Base-by-base conservation (phyloP, 2,888 invertebrate species). In the Trachelus troglodyta region DNA sequence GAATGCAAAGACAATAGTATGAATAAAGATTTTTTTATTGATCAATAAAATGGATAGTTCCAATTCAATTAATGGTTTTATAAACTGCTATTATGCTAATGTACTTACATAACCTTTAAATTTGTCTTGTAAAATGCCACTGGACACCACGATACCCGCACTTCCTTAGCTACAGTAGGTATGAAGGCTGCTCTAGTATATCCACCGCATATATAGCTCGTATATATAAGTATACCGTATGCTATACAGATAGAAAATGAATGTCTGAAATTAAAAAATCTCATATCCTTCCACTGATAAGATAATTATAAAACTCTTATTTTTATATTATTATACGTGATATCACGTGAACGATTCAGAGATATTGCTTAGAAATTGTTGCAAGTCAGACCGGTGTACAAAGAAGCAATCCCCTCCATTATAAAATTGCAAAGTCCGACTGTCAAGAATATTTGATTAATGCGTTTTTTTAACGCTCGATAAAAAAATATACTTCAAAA, bases 31-130 rank as follows among this genome's bases (percentile, higher is more conserved):
- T 12, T 33, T 34, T 34, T 1, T 35, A 33, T 34, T 34, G 34
- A 56, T 68, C 1, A 15, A 40, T 68, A n/a, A 34, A 69, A n/a
- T 11, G 23, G 1, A 56, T 30, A 11, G 12, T 30, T 69, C 15
- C 34, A 56, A 3, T 37, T 73, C 31, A 69, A 23, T 75, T 69
- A 11, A 75, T 77, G 69, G 34, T 73, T 73, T 68, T 69, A 37
- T 77, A 6, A 23, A 74, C 31, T n/a, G 15, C 56, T 31, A 35
- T 75, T 33, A 34, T 31, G 31, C 12, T 68, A 33, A 35, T 40
- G 35, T 75, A 81, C 80, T 81, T 75, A 81, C 80, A 75, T 79
- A 81, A 81, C 79, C 77, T 81, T 76, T 76, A 81, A 79, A 77
- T 75, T 76, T 73, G 56, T 56, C 23, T 56, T 56, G 56, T 56